These are phyloP conservation scores for Pseudomugil tenellus DNA, from an alignment of 2,797 vertebrate genomes.

Conservation along the genomic window DNA sequence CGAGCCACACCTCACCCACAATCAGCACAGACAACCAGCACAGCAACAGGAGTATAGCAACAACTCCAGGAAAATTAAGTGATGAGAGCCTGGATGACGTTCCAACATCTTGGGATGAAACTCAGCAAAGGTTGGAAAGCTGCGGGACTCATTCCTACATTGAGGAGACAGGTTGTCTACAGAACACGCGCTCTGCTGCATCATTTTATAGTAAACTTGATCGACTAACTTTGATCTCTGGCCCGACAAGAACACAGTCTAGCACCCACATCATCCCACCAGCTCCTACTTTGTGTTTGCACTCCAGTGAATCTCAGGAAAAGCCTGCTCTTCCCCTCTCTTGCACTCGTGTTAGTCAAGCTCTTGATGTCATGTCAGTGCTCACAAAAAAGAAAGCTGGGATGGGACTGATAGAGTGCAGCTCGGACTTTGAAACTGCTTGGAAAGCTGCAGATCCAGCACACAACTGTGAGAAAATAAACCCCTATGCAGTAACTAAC, in stretches of 20 bases:
- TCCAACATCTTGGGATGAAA: constrained; percentile 77
- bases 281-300: constrained; percentile 74
- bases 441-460: constrained; percentile 76
- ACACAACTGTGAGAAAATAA: constrained; percentile 54
- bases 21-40: constrained; percentile 76
- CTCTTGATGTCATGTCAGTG: constrained; percentile 75
- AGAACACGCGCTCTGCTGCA: constrained; percentile 73
- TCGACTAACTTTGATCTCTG: constrained; percentile 53
- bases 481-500: constrained; percentile 70
- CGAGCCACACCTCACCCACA: constrained; percentile 81
- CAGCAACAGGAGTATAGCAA: constrained; percentile 25
- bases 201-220: constrained; percentile 66
- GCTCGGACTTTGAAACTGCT: constrained; percentile 75
- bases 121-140: constrained; percentile 78
- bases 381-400: constrained; percentile 59
- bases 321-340: constrained; percentile 74
- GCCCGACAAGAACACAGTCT: constrained; percentile 53
- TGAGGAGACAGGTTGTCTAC: constrained; percentile 83
- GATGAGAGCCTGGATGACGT: constrained; percentile 73
- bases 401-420: constrained; percentile 76
- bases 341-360: constrained; percentile 74
- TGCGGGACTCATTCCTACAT: constrained; percentile 84
- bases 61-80: constrained; percentile 19
- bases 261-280: constrained; percentile 68
- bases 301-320: constrained; percentile 79